A percentile compares a stretch with the other conserved stretches of the same genome.
Conservation (phyloP, 2,888 invertebrate genomes). For the Empis livida region DNA sequence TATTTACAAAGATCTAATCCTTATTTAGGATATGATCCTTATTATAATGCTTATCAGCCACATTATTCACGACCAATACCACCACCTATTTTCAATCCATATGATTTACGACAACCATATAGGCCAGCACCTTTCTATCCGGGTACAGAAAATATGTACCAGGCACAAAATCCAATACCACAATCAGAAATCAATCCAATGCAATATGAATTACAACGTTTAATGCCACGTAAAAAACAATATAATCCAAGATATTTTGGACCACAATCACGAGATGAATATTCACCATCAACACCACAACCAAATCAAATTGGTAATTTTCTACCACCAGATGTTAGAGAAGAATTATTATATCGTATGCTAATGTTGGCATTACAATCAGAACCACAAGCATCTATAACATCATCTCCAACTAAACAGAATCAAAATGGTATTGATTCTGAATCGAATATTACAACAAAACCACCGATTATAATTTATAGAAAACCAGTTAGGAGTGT, state of each 20-base stretch:
- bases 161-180: constrained; percentile 14
- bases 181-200: constrained; percentile 20
- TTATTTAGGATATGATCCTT: constrained; percentile 18
- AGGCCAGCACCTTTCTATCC: constrained; percentile 4
- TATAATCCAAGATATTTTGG: constrained; percentile 32
- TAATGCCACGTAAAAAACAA: constrained; percentile 35
- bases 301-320: constrained; percentile 31
- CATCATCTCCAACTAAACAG: constrained; percentile 12
- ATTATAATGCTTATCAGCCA: constrained; percentile 2
- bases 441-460: constrained; percentile 35
- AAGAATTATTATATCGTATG: constrained; percentile 58
- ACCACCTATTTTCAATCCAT: constrained; percentile 11
- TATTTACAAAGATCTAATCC: constrained; percentile 35
- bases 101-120: constrained; percentile 6
- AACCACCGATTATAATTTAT: constrained; percentile 35
- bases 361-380: constrained; percentile 58
- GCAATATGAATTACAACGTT: constrained; percentile 38
- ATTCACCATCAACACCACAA: constrained; percentile 10
- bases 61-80: constrained; percentile 9
- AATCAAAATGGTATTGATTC: constrained; percentile 12
- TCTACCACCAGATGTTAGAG: constrained; percentile 55
- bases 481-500: constrained; percentile 54
- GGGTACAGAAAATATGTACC: constrained; percentile 13
- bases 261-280: constrained; percentile 29
- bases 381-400: constrained; percentile 40